A percentile compares a stretch with the other conserved stretches of the same genome.
Conservation (phyloP, 1,140 invertebrate genomes). For the Drosophila gunungcola region DNA sequence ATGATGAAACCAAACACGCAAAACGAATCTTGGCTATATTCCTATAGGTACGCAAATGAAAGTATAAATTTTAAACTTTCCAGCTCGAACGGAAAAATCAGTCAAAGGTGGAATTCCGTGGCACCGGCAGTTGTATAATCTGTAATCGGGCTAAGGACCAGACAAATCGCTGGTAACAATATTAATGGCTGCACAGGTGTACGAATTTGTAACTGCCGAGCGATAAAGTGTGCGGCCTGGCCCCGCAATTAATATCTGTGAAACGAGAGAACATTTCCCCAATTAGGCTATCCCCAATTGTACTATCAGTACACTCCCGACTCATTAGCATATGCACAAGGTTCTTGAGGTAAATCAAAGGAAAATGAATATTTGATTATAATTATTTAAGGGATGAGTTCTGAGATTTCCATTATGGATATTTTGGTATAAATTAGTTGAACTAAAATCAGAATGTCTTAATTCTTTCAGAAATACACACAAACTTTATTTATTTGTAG, state of each 20-base stretch:
- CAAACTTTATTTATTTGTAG: too few relatives aligned
- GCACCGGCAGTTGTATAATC: conserved; percentile 5
- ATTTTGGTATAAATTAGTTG: too few relatives aligned
- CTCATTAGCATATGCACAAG: conserved; percentile 13
- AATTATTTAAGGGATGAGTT: neutral
- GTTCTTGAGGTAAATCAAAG: neutral
- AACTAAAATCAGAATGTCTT: too few relatives aligned
- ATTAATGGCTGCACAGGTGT: conserved; percentile 53
- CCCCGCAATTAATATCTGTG: conserved; percentile 40
- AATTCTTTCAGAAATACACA: too few relatives aligned
- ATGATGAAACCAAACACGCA: conserved; percentile 30
- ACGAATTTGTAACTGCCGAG: conserved; percentile 31
- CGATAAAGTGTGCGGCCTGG: conserved; percentile 37
- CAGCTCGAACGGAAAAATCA: conserved; percentile 14
- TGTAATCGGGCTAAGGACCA: conserved; percentile 15
- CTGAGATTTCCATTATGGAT: too few relatives aligned
- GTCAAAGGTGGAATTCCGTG: neutral
- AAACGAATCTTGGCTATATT: conserved; percentile 19
- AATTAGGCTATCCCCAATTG: conserved; percentile 52
- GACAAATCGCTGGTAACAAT: conserved; percentile 61
- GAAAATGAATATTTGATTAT: neutral
- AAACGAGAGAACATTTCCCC: conserved; percentile 16
- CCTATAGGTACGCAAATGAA: conserved; percentile 25
- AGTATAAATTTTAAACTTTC: conserved; percentile 49
- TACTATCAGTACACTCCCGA: conserved; percentile 19